Base-by-base conservation (phyloP, 2,113 vertebrate genomes). In the Tychaedon coryphoeus region DNA sequence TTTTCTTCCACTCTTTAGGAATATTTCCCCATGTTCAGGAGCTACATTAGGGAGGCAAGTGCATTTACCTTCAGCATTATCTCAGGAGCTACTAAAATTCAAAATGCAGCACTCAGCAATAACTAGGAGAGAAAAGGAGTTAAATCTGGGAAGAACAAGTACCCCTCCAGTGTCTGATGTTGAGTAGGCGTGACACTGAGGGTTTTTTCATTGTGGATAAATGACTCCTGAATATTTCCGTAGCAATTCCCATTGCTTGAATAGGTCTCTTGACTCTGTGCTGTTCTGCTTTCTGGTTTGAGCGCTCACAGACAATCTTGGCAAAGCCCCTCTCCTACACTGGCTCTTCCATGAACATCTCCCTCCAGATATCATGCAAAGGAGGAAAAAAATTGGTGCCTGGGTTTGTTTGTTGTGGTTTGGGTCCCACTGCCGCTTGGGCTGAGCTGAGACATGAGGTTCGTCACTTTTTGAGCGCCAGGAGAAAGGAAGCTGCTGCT, bases 391-490 rank as follows among this genome's bases (percentile, higher is more conserved):
- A 74, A 13, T 9, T 7, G 2, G 40, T 89, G 61, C 33, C 50
- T 77, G 65, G 22, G 10, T 91, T 90, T 80, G 33, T 88, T 73
- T 90, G 80, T 78, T 87, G 80, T 89, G 48, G 80, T 75, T 67
- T 8, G 6, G 40, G 86, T 80, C 56, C 56, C 2, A 4, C 12
- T 0, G 0, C 48, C 0, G 0, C 45, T 85, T 0, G 12, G 0
- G 0, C 26, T 23, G 57, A 67, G 73, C 38, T 0, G 5, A 36
- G 62, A 31, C 8, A 8, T 15, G 78, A 93, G 18, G 47, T 23
- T 83, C 2, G 1, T 83, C 23, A 0, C 54, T 57, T 58, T 64
- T 24, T 4, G 56, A 80, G 71, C 3, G 1, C 72, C 10, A 4
- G 54, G 42, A 76, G 42, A 96, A 77, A 80, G 92, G 78, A 96